Percentiles rank a stretch among this genome's conserved stretches.
phyloP scores from a whole-genome alignment of 2,888 invertebrate genomes.

The Crocallis elinguaria region DNA sequence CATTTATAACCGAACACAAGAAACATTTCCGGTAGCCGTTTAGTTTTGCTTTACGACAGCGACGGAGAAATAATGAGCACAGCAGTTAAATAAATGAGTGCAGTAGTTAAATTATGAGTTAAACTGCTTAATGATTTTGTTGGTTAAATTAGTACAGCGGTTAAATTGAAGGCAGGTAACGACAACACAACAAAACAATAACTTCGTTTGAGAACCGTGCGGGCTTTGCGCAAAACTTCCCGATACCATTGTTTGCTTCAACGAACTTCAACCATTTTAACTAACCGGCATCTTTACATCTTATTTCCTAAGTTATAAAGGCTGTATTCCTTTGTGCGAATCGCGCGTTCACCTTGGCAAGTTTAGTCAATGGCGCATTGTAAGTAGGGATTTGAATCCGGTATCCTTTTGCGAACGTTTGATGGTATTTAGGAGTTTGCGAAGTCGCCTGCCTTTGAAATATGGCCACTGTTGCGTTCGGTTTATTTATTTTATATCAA shows the following conservation, averaged over 20 bases:
- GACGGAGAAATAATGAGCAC: background rate
- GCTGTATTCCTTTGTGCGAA: constrained; percentile 9
- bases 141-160: too few species aligned
- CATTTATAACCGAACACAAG: background rate
- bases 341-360: constrained; percentile 20
- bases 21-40: background rate
- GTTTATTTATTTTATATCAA: constrained; percentile 21
- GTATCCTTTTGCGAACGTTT: constrained; percentile 41
- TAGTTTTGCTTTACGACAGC: background rate
- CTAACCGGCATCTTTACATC: constrained; percentile 12
- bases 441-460: constrained; percentile 38
- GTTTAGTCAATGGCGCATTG: constrained; percentile 41
- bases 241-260: constrained; percentile 28
- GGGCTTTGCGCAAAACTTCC: constrained; percentile 31
- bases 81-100: constrained; percentile 2
- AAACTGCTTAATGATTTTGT: too few species aligned
- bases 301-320: constrained; percentile 15
- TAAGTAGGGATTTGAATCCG: constrained; percentile 39
- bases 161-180: constrained; percentile 5
- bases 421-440: constrained; percentile 51
- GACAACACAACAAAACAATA: constrained; percentile 40
- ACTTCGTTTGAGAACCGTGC: constrained; percentile 40
- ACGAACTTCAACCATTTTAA: constrained; percentile 20
- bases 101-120: constrained; percentile 2
- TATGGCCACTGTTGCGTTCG: constrained; percentile 20